These are phyloP conservation scores for Mya arenaria DNA, from an alignment of 1,140 invertebrate species.

Conservation along the genomic window DNA sequence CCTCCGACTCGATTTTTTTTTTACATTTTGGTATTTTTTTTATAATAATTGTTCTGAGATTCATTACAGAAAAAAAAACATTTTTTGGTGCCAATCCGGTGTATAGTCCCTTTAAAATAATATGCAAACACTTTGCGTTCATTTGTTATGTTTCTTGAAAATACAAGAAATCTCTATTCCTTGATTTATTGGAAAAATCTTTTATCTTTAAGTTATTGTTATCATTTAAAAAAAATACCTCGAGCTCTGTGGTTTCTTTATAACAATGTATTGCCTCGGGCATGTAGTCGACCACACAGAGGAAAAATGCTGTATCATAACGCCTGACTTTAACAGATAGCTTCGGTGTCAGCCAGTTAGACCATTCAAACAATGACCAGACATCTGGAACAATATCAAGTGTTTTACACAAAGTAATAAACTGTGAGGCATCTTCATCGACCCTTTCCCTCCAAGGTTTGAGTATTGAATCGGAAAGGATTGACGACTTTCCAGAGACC, in stretches of 20 bases:
- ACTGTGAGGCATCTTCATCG: slow-evolving; percentile 86
- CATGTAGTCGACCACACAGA: slow-evolving; percentile 84
- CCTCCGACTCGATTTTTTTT: too few relatives aligned
- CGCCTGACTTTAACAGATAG: slow-evolving; percentile 76
- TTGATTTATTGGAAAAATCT: too few relatives aligned
- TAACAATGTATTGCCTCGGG: slow-evolving; percentile 84
- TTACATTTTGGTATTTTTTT: too few relatives aligned
- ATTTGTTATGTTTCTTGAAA: too few relatives aligned
- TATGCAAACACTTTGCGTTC: too few relatives aligned
- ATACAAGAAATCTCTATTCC: too few relatives aligned
- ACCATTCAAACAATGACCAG: slow-evolving; percentile 91
- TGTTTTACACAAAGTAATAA: slow-evolving; percentile 87
- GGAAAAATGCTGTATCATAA: slow-evolving; percentile 91
- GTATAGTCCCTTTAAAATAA: too few relatives aligned
- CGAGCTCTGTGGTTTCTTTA: slow-evolving; percentile 86
- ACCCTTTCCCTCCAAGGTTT: slow-evolving; percentile 87
- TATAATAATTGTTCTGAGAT: too few relatives aligned
- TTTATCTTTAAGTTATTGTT: too few relatives aligned
- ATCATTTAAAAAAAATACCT: too few relatives aligned
- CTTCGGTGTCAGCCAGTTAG: slow-evolving; percentile 91
- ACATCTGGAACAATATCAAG: slow-evolving; percentile 90
- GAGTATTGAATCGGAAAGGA: slow-evolving; percentile 72
- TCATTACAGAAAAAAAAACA: too few relatives aligned
- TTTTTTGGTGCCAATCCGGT: too few relatives aligned
- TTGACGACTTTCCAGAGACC: slow-evolving; percentile 35